Base-by-base conservation (phyloP, 2,888 invertebrate genomes). In the Anticlea derivata region DNA sequence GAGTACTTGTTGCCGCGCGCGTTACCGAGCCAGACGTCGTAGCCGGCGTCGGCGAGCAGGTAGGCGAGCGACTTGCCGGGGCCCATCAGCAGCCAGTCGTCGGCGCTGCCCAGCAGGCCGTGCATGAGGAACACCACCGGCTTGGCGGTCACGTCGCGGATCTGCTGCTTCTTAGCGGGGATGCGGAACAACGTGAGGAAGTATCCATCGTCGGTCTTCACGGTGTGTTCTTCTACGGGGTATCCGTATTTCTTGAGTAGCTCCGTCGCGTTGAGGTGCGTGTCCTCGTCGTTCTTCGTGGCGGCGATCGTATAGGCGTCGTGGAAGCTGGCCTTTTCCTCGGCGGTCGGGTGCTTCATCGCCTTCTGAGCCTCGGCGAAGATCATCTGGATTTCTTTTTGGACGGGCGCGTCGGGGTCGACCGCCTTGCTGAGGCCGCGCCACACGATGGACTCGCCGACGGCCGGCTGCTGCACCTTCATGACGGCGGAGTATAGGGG, bases 1-100 rank as follows among this genome's bases (percentile, higher is more conserved):
- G 83, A 78, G 71, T 90, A 88, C 49, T 74, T 84, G 76, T 70
- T 87, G 50, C 89, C 85, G 31, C 89, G 86, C 45, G 78, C 76
- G 65, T 87, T 89, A 58, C 87, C 88, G 27, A 90, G 75, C 86
- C 86, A 89, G 40, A 90, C 89, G n/a, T 89, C 88, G 62, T 75
- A 84, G 48, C 86, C 87, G 27, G 80, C 80, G 55, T 87, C 83
- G 17, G 81, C 68, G 8, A 90, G 74, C 54, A 80, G 60, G 68
- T 80, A 89, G 12, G 86, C 80, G 26, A 90, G 82, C 0, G 87
- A 83, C 53, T 92, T 91, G 48, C 90, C 80, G 0, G 93, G 93
- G 8, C 93, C 93, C 75, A 94, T 92, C 55, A 94, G 80, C 2
- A 96, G 83, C 93, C 93, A 96, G 73, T 94, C 92, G 20, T 93